Base-by-base conservation (phyloP, 2,113 vertebrate genomes). In the Gambusia affinis region DNA sequence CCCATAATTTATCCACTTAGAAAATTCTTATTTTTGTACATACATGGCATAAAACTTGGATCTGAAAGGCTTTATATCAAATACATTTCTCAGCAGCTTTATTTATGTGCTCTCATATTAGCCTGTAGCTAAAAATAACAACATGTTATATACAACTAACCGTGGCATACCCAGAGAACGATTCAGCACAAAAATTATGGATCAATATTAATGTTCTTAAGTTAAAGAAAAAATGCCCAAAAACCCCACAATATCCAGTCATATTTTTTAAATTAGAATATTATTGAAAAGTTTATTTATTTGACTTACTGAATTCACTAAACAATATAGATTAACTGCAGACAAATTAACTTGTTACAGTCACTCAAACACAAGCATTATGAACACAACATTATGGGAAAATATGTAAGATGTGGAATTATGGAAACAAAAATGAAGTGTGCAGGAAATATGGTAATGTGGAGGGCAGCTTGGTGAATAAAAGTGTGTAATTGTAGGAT, bases 401-500 rank as follows among this genome's bases (percentile, higher is more conserved):
- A 54, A 54, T 54, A 24, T 54, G 22, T 24, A 24, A 54, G 8
- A 47, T 47, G 7, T 54, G 51, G 7, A 54, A 24, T 24, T 8
- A 54, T 22, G 51, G 51, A 54, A 54, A 54, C 22, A 54, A 54
- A n/a, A 54, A 24, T 24, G 19, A n/a, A 54, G 22, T 54, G 51
- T 5, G 7, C 8, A 24, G 22, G 15, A 54, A 54, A 54, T 24
- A 54, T 0, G 24, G 51, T 8, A 51, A 51, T 19, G 44, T 19
- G 44, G 44, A 47, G 28, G 12, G 14, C 11, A 54, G 65, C 15
- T 51, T 42, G 47, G 11, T 47, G n/a, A n/a, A 47, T 8, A 47
- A 8, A 30, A 42, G 39, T 44, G 72, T 31, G 24, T 74, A 1
- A 44, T 79, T 85, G 63, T 79, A 70, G 64, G 70, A 76, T 76